phyloP scores from a whole-genome alignment of 2,888 invertebrate genomes.

The Hirtodrosophila duncani region DNA sequence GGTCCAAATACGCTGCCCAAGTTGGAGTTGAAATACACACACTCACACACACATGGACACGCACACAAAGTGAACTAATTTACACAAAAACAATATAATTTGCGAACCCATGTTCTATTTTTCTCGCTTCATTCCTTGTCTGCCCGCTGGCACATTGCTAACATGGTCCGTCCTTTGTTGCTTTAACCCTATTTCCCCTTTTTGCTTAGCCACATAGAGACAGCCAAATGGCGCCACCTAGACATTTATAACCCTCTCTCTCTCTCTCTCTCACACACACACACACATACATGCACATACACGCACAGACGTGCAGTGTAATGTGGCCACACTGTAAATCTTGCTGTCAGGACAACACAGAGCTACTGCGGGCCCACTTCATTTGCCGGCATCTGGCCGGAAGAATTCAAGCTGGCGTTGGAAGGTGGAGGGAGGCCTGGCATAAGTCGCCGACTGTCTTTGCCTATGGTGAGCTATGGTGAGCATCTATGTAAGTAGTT shows the following conservation, averaged over 20 bases:
- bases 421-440: constrained; percentile 9
- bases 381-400: constrained; percentile 45
- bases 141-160: not conserved
- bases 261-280: constrained; percentile 24
- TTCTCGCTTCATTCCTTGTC: not conserved
- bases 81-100: constrained; percentile 71
- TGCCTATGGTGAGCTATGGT: no score
- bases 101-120: constrained; percentile 62
- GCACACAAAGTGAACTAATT: constrained; percentile 61
- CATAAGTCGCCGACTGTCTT: no score
- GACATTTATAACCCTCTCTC: constrained; percentile 58
- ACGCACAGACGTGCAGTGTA: constrained; percentile 33
- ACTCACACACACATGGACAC: constrained; percentile 16
- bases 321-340: constrained; percentile 64
- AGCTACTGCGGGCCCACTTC: constrained; percentile 57
- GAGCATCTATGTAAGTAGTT: constrained; percentile 22
- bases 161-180: constrained; percentile 25
- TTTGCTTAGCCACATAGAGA: constrained; percentile 41
- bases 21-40: constrained; percentile 32
- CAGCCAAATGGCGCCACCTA: constrained; percentile 66
- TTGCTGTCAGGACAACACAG: constrained; percentile 64
- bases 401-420: no score
- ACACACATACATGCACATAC: constrained; percentile 36
- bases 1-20: constrained; percentile 68
- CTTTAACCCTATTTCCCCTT: constrained; percentile 54